These are phyloP conservation scores for Euleptes europaea DNA, from an alignment of 2,113 vertebrate species.

Conservation along the genomic window DNA sequence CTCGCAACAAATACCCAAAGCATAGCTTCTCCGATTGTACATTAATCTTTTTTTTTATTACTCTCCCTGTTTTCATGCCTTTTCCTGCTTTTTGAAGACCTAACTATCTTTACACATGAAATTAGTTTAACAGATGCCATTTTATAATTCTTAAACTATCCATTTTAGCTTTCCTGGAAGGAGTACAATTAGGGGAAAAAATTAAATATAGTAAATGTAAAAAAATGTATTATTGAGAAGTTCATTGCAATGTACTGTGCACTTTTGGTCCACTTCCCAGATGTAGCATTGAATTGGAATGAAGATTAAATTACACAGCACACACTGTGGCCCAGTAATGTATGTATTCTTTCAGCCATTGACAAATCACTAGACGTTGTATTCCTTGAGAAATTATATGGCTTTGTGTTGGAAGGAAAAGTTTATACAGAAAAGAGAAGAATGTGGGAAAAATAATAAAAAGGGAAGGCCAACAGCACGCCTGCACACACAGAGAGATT, in stretches of 20 bases:
- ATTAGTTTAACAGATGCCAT: neutral
- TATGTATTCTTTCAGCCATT: neutral
- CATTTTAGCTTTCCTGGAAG: neutral
- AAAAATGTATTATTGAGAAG: neutral
- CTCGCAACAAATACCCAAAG: neutral
- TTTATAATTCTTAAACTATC: neutral
- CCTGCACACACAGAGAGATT: neutral
- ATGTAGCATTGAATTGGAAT: rapidly evolving
- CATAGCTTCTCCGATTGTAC: neutral
- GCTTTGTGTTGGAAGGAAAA: neutral
- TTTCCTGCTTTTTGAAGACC: neutral
- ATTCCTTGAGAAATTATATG: neutral
- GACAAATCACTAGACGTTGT: neutral
- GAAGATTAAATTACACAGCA: neutral
- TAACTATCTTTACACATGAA: neutral
- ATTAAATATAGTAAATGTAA: neutral
- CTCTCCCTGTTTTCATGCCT: neutral
- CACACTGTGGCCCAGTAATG: neutral
- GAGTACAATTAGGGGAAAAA: neutral
- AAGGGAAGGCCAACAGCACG: neutral
- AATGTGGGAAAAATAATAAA: neutral
- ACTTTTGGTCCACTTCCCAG: constrained; percentile 6
- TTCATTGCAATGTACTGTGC: neutral
- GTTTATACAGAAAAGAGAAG: neutral
- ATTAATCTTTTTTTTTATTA: neutral